These are phyloP conservation scores for Epinephelus cyanopodus DNA, from an alignment of 2,113 vertebrate genomes.

Conservation along the genomic window DNA sequence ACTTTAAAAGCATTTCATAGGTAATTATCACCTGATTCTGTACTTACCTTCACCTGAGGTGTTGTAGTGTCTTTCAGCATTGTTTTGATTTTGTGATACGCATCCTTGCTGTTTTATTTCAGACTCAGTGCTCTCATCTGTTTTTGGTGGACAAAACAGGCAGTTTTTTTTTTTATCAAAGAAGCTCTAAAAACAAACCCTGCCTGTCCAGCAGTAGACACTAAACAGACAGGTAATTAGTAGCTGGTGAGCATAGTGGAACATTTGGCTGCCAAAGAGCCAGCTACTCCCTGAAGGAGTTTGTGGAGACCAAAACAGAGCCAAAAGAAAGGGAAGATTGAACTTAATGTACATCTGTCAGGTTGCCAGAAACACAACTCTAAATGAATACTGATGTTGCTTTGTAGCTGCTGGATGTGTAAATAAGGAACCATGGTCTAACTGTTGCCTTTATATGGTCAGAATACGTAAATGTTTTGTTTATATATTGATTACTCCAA, in stretches of 20 bases:
- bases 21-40: background rate
- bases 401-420: background rate
- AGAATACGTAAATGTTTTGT: background rate
- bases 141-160: background rate
- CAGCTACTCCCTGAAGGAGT: background rate
- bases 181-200: background rate
- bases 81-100: background rate
- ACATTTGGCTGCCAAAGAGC: background rate
- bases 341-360: background rate
- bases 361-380: background rate
- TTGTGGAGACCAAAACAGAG: constrained; percentile 1
- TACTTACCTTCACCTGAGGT: background rate
- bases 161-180: background rate
- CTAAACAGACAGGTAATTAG: background rate
- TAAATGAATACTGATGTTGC: background rate
- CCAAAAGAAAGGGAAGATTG: background rate
- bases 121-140: background rate
- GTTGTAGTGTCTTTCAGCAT: background rate
- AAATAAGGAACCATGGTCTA: background rate
- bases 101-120: background rate
- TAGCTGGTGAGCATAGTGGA: background rate
- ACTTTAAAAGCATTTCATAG: background rate
- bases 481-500: background rate
- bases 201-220: background rate
- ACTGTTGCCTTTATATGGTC: background rate